These are phyloP conservation scores for Maniola jurtina DNA, from an alignment of 1,140 invertebrate species.

Conservation along the genomic window DNA sequence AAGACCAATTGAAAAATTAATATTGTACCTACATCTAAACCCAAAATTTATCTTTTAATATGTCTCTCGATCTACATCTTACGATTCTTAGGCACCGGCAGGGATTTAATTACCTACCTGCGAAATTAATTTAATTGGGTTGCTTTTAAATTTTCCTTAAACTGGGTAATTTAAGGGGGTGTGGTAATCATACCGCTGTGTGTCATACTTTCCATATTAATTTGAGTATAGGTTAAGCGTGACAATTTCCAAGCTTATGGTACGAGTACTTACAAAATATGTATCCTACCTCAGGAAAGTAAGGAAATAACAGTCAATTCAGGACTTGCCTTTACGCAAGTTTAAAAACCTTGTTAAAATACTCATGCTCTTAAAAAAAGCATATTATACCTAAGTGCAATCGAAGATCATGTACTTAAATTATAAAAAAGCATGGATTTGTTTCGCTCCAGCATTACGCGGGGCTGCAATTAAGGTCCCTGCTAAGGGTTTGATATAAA, in stretches of 20 bases:
- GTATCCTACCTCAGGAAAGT: too few relatives aligned
- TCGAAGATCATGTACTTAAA: too few relatives aligned
- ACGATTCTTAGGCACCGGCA: constrained; percentile 19
- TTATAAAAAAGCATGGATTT: too few relatives aligned
- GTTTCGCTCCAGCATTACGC: too few relatives aligned
- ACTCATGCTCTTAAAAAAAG: too few relatives aligned
- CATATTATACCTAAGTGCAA: too few relatives aligned
- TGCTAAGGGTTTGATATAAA: not conserved
- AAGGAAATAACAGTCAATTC: too few relatives aligned
- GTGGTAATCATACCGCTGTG: constrained; percentile 14
- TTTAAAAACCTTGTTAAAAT: too few relatives aligned
- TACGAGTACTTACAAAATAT: too few relatives aligned
- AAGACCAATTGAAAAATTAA: constrained; percentile 2
- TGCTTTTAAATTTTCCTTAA: constrained; percentile 42
- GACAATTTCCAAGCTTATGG: not conserved
- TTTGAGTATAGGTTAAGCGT: not conserved
- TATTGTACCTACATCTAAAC: not conserved
- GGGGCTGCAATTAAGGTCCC: too few relatives aligned
- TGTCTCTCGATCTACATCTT: not conserved
- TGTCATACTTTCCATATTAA: constrained; percentile 1
- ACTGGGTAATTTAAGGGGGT: constrained; percentile 1
- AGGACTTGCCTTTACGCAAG: too few relatives aligned
- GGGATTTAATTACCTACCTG: constrained; percentile 36
- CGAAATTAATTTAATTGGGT: constrained; percentile 35
- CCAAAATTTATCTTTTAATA: not conserved